Evolutionary conservation across 2,888 invertebrate species (phyloP), one percentile per base, ranked within the genome.

Genomic region (Phymatocera aterrima): DNA sequence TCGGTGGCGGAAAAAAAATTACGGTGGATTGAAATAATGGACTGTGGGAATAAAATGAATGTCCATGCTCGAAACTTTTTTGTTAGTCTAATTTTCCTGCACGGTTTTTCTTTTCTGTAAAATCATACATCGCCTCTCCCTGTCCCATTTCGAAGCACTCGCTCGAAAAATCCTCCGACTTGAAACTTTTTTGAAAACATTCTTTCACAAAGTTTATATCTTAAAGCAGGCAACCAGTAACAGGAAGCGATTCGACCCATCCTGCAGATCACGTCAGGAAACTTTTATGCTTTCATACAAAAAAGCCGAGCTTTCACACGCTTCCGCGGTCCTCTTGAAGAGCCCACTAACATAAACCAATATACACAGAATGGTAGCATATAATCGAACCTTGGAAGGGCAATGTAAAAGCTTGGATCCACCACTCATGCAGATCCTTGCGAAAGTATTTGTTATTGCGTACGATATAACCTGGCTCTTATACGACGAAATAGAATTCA

Each of bases 151-250:
- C 61, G 61, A 21, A 64, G 61, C 61, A 64, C 61, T 64, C 61
- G 61, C 61, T 31, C 61, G 61, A n/a, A 64, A 64, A 64, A 64
- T 64, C 61, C 61, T 64, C 18, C 61, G 34, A 64, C 61, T 64
- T 37, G 61, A 64, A 64, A 64, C 61, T 64, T 64, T 64, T 31
- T 64, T 64, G 57, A 64, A n/a, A 64, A 64, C 61, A 64, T 64
- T 64, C 61, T 64, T 37, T 64, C 37, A 6, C 34, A n/a, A 64
- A 64, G 61, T 64, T 64, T 64, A 64, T 64, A 64, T 37, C 61
- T 37, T 64, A 64, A 21, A 37, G 61, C 34, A 37, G 37, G 61
- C 61, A 34, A 64, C 61, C 61, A 64, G 61, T 64, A 64, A 64
- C 34, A 64, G 34, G 61, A 64, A 64, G 61, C 37, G 61, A 64